Evolutionary conservation across 2,797 vertebrate species (phyloP).

Genomic region (Crypturellus tataupa): DNA sequence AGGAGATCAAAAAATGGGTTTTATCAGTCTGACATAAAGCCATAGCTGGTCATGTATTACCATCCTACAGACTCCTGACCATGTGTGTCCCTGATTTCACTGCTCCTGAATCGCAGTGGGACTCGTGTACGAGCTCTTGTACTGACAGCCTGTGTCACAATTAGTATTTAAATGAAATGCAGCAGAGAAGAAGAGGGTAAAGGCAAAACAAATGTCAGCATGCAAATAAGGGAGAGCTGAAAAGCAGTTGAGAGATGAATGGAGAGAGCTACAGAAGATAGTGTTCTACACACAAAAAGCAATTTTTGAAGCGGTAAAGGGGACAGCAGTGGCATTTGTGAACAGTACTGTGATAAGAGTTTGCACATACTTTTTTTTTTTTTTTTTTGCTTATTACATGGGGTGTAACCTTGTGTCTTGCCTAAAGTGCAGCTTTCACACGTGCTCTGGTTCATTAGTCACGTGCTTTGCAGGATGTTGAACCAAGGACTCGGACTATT

Average conservation of each 20-base stretch:
- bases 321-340: not conserved
- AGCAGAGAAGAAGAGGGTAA: not conserved
- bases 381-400: not conserved
- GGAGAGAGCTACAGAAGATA: not conserved
- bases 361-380: not conserved
- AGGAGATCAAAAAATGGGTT: not conserved
- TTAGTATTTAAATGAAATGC: not conserved
- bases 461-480: not conserved
- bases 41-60: not conserved
- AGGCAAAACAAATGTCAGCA: not conserved
- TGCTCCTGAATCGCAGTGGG: not conserved
- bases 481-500: not conserved
- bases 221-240: not conserved
- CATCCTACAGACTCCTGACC: not conserved
- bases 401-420: not conserved
- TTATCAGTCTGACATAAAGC: not conserved
- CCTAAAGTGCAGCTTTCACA: not conserved
- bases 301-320: not conserved
- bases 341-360: too few relatives aligned
- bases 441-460: too few relatives aligned
- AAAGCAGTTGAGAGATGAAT: not conserved
- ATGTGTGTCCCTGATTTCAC: not conserved
- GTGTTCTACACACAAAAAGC: fast-evolving
- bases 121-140: not conserved
- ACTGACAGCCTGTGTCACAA: not conserved